These are phyloP conservation scores for Drosophila prolongata DNA, from an alignment of 2,888 invertebrate species.

Conservation along the genomic window DNA sequence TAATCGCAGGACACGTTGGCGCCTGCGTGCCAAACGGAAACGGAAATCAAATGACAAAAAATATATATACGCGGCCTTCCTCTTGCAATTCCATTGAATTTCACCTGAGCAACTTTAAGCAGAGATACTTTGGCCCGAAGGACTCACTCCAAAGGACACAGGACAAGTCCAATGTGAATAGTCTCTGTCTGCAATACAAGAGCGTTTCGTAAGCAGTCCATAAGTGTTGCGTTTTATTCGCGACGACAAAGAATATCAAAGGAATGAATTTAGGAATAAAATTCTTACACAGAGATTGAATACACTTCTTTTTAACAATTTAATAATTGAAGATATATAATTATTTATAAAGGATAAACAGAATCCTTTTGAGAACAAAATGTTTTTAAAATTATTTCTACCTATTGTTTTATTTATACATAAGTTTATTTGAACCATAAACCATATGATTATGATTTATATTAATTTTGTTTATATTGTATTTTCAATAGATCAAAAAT, in stretches of 20 bases:
- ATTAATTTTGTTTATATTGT: too few relatives aligned
- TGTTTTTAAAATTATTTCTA: too few relatives aligned
- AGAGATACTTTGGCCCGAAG: not conserved
- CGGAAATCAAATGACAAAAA: conserved; percentile 53
- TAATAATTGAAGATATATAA: too few relatives aligned
- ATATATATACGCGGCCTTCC: conserved; percentile 26
- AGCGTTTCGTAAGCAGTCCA: conserved; percentile 68
- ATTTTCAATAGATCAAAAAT: too few relatives aligned
- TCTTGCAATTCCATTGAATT: conserved; percentile 25
- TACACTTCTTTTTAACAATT: too few relatives aligned
- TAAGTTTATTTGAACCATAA: too few relatives aligned
- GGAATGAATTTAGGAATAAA: conserved; percentile 22
- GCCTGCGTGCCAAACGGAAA: conserved; percentile 60
- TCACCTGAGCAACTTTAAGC: conserved; percentile 60
- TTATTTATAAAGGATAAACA: too few relatives aligned
- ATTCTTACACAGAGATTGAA: not conserved
- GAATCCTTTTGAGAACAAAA: too few relatives aligned
- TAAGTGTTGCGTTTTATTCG: conserved; percentile 75
- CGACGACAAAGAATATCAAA: conserved; percentile 45
- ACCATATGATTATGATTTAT: too few relatives aligned
- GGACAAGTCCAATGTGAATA: not conserved
- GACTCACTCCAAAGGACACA: not conserved
- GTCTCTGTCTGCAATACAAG: conserved; percentile 28
- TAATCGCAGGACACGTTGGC: conserved; percentile 70
- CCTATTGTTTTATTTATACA: too few relatives aligned